Conservation (phyloP, 2,888 invertebrate genomes). For the Argyresthia goedartella region DNA sequence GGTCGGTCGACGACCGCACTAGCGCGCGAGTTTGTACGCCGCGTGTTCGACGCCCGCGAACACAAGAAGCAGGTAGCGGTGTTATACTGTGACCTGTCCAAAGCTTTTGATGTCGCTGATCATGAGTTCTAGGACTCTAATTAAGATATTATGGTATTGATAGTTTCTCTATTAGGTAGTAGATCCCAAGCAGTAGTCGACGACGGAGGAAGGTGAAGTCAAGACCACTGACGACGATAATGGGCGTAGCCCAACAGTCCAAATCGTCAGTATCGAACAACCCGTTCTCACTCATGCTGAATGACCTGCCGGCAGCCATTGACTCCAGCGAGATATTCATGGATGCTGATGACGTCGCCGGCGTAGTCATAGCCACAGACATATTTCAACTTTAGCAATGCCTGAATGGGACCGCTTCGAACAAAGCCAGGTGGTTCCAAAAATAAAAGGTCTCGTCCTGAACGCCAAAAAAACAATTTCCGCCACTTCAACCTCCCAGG, state of each 20-base stretch:
- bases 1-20: constrained; percentile 5
- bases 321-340: too few relatives aligned
- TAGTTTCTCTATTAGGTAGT: not conserved
- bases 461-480: too few relatives aligned
- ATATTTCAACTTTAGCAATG: too few relatives aligned
- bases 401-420: too few relatives aligned
- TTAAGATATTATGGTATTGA: constrained; percentile 4
- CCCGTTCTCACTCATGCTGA: constrained; percentile 3
- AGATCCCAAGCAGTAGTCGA: not conserved
- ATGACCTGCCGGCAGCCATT: too few relatives aligned
- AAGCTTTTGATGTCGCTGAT: constrained; percentile 9
- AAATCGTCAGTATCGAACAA: constrained; percentile 6
- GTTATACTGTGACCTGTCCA: constrained; percentile 7
- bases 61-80: constrained; percentile 3
- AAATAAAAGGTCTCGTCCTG: too few relatives aligned
- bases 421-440: too few relatives aligned
- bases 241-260: constrained; percentile 6
- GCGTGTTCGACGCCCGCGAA: constrained; percentile 3
- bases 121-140: constrained; percentile 1
- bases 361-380: too few relatives aligned
- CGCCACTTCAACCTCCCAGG: too few relatives aligned
- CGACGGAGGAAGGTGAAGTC: not conserved
- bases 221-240: not conserved
- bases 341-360: too few relatives aligned
- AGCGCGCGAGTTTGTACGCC: not conserved